Conservation (phyloP, 2,888 invertebrate genomes). For the Muschampia plurimacula region DNA sequence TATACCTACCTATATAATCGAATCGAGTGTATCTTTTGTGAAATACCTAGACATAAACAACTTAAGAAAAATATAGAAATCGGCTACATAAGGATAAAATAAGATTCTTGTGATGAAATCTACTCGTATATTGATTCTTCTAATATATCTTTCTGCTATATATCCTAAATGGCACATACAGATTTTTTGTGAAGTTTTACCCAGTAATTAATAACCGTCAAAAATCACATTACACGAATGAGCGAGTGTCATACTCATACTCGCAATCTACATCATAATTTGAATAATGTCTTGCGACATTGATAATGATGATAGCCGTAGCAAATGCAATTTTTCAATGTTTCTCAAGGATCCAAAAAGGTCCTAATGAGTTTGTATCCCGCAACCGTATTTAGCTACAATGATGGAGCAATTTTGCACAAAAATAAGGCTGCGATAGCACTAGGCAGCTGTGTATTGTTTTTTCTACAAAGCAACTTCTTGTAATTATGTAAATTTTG, state of each 20-base stretch:
- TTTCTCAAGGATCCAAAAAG: constrained; percentile 55
- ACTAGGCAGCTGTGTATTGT: neutral
- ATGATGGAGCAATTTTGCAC: constrained; percentile 65
- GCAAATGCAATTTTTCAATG: constrained; percentile 64
- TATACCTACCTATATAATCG: too few species aligned
- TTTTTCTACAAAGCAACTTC: too few species aligned
- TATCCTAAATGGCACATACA: neutral
- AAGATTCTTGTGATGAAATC: too few species aligned
- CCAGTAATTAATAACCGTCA: constrained; percentile 17
- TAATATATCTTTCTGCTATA: neutral
- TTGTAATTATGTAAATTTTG: too few species aligned
- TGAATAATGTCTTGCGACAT: constrained; percentile 36
- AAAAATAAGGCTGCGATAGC: constrained; percentile 40
- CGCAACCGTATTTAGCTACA: constrained; percentile 59
- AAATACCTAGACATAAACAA: too few species aligned
- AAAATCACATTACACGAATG: neutral
- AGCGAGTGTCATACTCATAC: neutral
- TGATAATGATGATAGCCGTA: constrained; percentile 59
- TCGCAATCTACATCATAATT: neutral
- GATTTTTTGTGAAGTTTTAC: too few species aligned
- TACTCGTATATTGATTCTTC: too few species aligned
- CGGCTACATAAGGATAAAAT: too few species aligned
- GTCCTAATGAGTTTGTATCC: constrained; percentile 66
- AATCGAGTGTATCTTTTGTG: too few species aligned
- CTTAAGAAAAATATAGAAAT: too few species aligned